A percentile compares a stretch with the other conserved stretches of the same genome.
Evolutionary conservation across 2,113 vertebrate genomes (phyloP).

Genomic region (Actenoides lindsayi): DNA sequence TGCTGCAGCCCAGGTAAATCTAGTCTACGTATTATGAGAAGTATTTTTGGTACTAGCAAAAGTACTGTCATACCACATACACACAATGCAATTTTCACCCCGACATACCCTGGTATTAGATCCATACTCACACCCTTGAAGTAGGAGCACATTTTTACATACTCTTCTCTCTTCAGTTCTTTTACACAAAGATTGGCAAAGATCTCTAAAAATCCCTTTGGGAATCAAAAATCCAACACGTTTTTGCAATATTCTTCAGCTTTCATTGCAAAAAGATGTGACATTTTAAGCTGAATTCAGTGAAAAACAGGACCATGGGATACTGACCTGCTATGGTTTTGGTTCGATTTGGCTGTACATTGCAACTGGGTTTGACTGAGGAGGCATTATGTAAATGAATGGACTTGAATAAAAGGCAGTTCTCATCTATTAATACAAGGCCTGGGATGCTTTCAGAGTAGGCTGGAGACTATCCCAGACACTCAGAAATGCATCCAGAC

Average conservation of each 20-base stretch:
- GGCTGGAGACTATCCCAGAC: constrained; percentile 80
- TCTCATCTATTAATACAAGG: constrained; percentile 67
- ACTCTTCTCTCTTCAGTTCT: neutral
- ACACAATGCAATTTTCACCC: neutral
- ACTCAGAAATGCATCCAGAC: constrained; percentile 7
- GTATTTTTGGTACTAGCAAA: neutral
- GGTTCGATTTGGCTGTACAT: constrained; percentile 55
- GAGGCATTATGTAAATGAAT: constrained; percentile 75
- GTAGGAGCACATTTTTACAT: neutral
- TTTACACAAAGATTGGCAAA: neutral
- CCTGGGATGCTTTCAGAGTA: constrained; percentile 76
- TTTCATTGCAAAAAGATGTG: neutral
- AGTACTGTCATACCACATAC: neutral
- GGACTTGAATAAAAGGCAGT: constrained; percentile 69
- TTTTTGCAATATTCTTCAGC: neutral
- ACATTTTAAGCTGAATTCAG: constrained; percentile 54
- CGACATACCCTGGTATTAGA: neutral
- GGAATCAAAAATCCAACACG: neutral
- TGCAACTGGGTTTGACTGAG: constrained; percentile 68
- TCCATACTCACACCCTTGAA: neutral
- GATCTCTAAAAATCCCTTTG: neutral
- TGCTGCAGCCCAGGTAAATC: neutral
- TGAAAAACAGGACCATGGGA: constrained; percentile 24
- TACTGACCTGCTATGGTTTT: constrained; percentile 53
- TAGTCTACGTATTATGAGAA: neutral